Evolutionary conservation across 2,797 vertebrate genomes (phyloP).

Genomic region (Sternotherus odoratus): DNA sequence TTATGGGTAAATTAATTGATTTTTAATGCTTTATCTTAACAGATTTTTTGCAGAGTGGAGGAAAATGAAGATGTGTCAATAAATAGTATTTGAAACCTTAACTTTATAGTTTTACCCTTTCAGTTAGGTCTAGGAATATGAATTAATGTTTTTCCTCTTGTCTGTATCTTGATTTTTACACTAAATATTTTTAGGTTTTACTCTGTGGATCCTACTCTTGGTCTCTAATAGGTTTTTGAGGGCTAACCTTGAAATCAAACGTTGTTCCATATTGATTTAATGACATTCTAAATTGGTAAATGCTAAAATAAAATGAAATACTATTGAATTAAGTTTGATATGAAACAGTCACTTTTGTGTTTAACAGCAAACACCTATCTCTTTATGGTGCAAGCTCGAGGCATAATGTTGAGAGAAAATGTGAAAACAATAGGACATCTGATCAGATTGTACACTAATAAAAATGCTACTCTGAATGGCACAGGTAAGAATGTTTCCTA

Average conservation of each 20-base stretch:
- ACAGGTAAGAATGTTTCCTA: constrained; percentile 85
- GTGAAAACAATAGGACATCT: constrained; percentile 96
- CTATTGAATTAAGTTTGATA: constrained; percentile 37
- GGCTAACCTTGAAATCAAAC: not conserved
- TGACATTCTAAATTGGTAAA: not conserved
- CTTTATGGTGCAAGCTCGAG: constrained; percentile 98
- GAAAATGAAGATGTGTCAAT: not conserved
- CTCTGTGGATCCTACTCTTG: not conserved
- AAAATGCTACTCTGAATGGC: constrained; percentile 93
- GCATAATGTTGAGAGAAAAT: constrained; percentile 96
- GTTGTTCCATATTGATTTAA: not conserved
- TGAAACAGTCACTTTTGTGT: constrained; percentile 51
- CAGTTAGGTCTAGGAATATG: not conserved
- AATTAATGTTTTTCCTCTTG: not conserved
- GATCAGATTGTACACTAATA: constrained; percentile 96
- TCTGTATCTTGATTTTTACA: not conserved
- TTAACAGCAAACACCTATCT: constrained; percentile 95
- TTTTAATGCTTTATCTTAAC: not conserved
- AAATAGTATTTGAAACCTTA: not conserved
- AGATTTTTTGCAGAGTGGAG: not conserved
- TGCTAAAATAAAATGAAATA: constrained; percentile 39
- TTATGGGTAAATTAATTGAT: not conserved
- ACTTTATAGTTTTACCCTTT: not conserved
- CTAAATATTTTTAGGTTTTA: not conserved
- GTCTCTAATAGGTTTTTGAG: not conserved